These are phyloP conservation scores for Fulica atra DNA, from an alignment of 2,113 vertebrate species.

Conservation along the genomic window DNA sequence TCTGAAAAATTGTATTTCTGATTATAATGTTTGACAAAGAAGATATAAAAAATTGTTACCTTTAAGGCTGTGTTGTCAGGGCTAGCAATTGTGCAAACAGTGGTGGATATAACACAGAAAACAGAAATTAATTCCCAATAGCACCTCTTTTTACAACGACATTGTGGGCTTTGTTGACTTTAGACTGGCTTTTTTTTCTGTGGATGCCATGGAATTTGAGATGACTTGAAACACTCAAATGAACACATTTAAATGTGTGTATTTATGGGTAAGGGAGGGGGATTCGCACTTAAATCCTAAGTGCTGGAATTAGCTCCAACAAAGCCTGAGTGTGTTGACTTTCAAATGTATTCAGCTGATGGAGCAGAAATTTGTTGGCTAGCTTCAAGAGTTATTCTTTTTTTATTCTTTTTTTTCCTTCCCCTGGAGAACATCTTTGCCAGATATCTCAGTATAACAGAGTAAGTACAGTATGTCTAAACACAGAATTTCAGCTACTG, in stretches of 20 bases:
- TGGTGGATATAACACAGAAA: background rate
- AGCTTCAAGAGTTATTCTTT: background rate
- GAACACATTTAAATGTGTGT: slow-evolving; percentile 40
- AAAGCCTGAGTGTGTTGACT: slow-evolving; percentile 49
- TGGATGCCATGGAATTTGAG: slow-evolving; percentile 47
- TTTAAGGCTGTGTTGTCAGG: background rate
- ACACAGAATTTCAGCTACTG: background rate
- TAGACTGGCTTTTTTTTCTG: background rate
- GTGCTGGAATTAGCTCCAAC: slow-evolving; percentile 54
- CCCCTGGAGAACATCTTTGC: background rate
- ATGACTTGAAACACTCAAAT: slow-evolving; percentile 32
- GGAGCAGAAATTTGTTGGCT: background rate
- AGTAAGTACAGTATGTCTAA: background rate
- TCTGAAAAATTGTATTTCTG: background rate
- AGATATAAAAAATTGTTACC: background rate
- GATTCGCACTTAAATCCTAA: slow-evolving; percentile 46
- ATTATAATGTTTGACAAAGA: background rate
- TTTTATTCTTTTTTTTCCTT: background rate
- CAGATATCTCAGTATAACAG: background rate
- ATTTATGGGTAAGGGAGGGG: slow-evolving; percentile 18
- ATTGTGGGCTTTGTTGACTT: slow-evolving; percentile 55
- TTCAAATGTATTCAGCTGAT: slow-evolving; percentile 33
- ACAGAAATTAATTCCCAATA: slow-evolving; percentile 24
- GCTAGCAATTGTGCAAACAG: slow-evolving; percentile 5
- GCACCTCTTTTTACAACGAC: slow-evolving; percentile 17